Percentiles rank a stretch among this genome's conserved stretches.
Evolutionary conservation across 2,797 vertebrate species (phyloP).

Genomic region (Arctocebus calabarensis): DNA sequence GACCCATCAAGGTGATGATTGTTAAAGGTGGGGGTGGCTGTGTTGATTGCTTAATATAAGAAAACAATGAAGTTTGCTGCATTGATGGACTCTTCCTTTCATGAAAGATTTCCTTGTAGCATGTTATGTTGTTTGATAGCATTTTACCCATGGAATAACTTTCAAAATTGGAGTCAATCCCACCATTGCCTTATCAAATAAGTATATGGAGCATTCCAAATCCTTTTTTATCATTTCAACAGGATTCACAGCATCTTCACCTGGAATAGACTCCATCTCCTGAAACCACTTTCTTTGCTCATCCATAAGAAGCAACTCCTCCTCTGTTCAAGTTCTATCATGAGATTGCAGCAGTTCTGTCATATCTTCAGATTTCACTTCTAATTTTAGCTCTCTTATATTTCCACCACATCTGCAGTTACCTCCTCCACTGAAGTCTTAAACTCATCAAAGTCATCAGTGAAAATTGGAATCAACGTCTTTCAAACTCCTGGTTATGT

Average conservation of each 20-base stretch:
- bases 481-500: not conserved
- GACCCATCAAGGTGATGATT: not conserved
- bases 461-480: not conserved
- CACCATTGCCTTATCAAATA: not conserved
- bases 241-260: not conserved
- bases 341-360: not conserved
- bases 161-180: not conserved
- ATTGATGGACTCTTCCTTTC: not conserved
- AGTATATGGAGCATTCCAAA: not conserved
- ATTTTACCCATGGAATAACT: not conserved
- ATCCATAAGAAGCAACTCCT: not conserved
- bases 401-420: not conserved
- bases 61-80: not conserved
- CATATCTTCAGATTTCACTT: not conserved
- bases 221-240: not conserved
- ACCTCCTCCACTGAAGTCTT: not conserved
- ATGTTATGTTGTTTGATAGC: not conserved
- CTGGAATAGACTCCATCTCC: not conserved
- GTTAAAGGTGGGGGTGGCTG: not conserved
- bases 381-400: not conserved
- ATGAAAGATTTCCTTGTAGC: not conserved
- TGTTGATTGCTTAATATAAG: not conserved
- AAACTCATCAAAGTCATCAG: not conserved
- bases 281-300: not conserved
- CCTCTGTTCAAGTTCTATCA: not conserved